These are phyloP conservation scores for Tanytarsus gracilentus DNA, from an alignment of 2,888 invertebrate genomes.

Conservation along the genomic window DNA sequence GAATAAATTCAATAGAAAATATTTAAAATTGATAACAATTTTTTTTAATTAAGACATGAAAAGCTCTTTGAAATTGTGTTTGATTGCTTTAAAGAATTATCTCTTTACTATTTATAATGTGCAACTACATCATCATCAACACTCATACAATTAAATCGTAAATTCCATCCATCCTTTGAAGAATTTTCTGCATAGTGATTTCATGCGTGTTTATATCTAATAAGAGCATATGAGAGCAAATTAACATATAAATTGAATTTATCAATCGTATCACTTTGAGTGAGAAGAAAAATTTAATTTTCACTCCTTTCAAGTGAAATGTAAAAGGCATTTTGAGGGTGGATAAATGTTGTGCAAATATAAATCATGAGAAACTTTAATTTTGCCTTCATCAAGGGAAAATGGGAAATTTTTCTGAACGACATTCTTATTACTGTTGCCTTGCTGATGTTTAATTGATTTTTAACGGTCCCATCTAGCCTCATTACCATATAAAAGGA, in stretches of 20 bases:
- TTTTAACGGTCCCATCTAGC: constrained; percentile 4
- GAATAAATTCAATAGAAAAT: too few relatives aligned
- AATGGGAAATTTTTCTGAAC: background rate
- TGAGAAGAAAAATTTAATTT: background rate
- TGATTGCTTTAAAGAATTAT: too few relatives aligned
- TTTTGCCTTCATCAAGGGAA: background rate
- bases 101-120: too few relatives aligned
- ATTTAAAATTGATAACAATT: too few relatives aligned
- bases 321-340: background rate
- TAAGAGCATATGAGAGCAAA: background rate
- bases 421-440: background rate
- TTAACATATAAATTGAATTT: constrained; percentile 27
- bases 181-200: too few relatives aligned
- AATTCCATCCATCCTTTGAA: too few relatives aligned
- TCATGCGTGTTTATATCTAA: too few relatives aligned
- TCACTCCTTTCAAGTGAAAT: background rate
- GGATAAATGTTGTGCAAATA: background rate
- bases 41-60: too few relatives aligned
- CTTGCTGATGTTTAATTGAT: constrained; percentile 12
- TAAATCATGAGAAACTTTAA: background rate
- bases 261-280: background rate
- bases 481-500: constrained; percentile 13
- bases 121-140: too few relatives aligned
- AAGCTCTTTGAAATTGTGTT: too few relatives aligned
- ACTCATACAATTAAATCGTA: too few relatives aligned